phyloP scores from a whole-genome alignment of 1,140 invertebrate species.

The Lepeophtheirus salmonis region DNA sequence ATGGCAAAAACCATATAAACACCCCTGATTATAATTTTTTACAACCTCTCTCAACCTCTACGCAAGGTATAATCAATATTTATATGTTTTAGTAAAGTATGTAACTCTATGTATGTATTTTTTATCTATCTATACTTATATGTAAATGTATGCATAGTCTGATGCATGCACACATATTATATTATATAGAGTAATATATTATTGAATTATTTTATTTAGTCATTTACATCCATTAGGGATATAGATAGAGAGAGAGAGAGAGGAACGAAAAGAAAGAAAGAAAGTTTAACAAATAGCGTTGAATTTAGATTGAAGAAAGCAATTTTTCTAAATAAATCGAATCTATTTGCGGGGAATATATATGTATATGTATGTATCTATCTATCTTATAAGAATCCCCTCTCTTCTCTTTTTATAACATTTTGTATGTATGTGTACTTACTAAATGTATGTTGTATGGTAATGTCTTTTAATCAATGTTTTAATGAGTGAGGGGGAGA shows the following conservation, averaged over 20 bases:
- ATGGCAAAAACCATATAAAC: no score
- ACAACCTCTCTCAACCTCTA: no score
- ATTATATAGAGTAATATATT: constrained; percentile 1
- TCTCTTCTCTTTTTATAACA: background rate
- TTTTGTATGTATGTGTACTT: background rate
- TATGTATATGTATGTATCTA: no score
- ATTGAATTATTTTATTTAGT: background rate
- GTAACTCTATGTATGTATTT: no score
- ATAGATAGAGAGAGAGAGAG: background rate
- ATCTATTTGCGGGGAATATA: background rate
- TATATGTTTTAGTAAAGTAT: no score
- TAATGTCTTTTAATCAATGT: background rate
- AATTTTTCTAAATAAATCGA: background rate
- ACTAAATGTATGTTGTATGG: background rate
- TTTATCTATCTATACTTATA: no score
- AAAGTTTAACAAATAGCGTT: background rate
- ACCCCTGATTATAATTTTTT: no score
- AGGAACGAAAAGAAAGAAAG: background rate
- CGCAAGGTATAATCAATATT: no score
- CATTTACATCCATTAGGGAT: background rate
- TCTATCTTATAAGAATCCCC: background rate
- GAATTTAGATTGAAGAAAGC: background rate
- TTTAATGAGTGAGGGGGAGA: background rate
- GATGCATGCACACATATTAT: no score
- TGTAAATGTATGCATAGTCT: no score